Percentiles rank a stretch among this genome's conserved stretches.
Evolutionary conservation across 2,888 invertebrate genomes (phyloP).

Genomic region (Cryptocheilus praepositus): DNA sequence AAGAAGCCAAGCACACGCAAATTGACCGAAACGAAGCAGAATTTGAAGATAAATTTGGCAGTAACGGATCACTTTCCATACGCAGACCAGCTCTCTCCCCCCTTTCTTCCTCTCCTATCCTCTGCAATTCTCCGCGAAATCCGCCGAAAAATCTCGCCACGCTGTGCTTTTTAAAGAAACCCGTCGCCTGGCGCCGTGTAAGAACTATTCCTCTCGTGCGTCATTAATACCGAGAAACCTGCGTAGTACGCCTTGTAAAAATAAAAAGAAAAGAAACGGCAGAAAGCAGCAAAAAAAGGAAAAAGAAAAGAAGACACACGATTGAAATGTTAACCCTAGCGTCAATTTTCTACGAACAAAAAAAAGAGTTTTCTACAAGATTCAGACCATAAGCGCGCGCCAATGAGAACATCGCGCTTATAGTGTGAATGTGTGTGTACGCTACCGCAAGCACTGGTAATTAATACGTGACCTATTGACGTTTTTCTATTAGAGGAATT

Average conservation of each 20-base stretch:
- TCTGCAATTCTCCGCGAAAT: no score
- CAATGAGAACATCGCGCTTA: constrained; percentile 45
- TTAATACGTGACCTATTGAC: constrained; percentile 42
- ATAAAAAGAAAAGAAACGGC: constrained; percentile 17
- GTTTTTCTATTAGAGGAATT: constrained; percentile 48
- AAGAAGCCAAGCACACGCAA: no score
- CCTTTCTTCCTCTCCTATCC: no score
- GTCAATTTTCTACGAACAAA: constrained; percentile 72
- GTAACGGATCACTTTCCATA: no score
- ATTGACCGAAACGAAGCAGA: no score
- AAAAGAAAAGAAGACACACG: not conserved
- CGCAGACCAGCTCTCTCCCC: no score
- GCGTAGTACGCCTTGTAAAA: constrained; percentile 70
- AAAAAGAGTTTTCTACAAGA: constrained; percentile 55
- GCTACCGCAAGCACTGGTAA: constrained; percentile 48
- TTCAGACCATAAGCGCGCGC: constrained; percentile 54
- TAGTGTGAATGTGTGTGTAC: constrained; percentile 56
- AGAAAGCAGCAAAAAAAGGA: constrained; percentile 31
- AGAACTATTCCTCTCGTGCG: constrained; percentile 56
- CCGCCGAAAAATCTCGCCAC: no score
- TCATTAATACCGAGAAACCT: constrained; percentile 57
- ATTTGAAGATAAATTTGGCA: no score
- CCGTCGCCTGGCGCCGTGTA: constrained; percentile 56
- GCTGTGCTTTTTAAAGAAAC: no score
- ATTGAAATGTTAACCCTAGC: constrained; percentile 64